Percentiles rank a stretch among this genome's conserved stretches.
Evolutionary conservation across 2,888 invertebrate genomes (phyloP).

Genomic region (Spisula subtruncata): DNA sequence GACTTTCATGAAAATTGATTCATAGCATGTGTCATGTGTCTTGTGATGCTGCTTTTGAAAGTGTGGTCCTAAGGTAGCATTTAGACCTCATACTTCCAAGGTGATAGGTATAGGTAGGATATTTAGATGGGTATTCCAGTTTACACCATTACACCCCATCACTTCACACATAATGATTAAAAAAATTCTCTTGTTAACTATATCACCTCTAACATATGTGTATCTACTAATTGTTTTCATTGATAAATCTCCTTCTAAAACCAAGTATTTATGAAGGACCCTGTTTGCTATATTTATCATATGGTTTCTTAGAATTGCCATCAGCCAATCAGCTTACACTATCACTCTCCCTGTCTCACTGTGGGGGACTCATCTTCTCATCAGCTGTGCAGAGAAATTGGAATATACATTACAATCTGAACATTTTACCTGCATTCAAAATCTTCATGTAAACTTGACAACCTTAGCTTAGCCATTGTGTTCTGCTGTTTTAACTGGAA

Average conservation of each 20-base stretch:
- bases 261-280: not conserved
- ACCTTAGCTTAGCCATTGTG: no score
- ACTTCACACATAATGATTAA: not conserved
- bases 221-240: not conserved
- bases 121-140: no score
- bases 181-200: not conserved
- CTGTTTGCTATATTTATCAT: slow-evolving; percentile 13
- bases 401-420: not conserved
- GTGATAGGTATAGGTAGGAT: no score
- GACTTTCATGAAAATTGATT: no score
- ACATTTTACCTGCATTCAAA: slow-evolving; percentile 8
- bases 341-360: slow-evolving; percentile 12
- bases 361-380: not conserved
- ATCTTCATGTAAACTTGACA: not conserved
- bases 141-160: no score
- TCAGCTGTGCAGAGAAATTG: not conserved
- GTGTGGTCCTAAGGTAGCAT: no score
- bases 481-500: slow-evolving; percentile 7
- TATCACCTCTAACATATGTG: not conserved
- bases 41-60: no score
- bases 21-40: no score
- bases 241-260: not conserved
- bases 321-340: not conserved
- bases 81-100: no score
- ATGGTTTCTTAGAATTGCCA: not conserved